phyloP scores from a whole-genome alignment of 1,140 invertebrate species.

The Drosophila teissieri region DNA sequence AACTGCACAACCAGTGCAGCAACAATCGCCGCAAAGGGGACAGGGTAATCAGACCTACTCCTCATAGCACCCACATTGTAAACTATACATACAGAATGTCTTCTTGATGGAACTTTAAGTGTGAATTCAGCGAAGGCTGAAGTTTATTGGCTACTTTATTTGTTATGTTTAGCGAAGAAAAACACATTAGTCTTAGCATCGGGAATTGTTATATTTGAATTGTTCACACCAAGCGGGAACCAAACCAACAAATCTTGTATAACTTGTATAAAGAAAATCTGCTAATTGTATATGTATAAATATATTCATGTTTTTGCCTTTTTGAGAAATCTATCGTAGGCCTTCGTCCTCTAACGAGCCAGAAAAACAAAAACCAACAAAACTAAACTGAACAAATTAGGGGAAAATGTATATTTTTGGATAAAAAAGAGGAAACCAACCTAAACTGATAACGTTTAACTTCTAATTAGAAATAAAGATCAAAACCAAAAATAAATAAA shows the following conservation, averaged over 20 bases:
- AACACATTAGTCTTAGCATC: conserved; percentile 45
- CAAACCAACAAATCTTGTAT: conserved; percentile 43
- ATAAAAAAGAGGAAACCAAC: conserved; percentile 21
- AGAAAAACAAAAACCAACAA: conserved; percentile 33
- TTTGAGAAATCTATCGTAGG: conserved; percentile 75
- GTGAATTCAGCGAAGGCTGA: conserved; percentile 4
- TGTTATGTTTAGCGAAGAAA: conserved; percentile 69
- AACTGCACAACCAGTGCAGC: conserved; percentile 46
- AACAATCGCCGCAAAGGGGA: conserved; percentile 53
- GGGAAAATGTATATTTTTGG: conserved; percentile 67
- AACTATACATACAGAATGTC: conserved; percentile 60
- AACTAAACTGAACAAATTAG: conserved; percentile 32
- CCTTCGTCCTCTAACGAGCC: conserved; percentile 67
- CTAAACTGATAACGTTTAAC: conserved; percentile 29
- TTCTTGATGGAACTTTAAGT: conserved; percentile 76
- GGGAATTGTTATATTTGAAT: conserved; percentile 36
- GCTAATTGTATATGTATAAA: conserved; percentile 50
- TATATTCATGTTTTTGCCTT: conserved; percentile 67
- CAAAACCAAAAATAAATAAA: conserved; percentile 11
- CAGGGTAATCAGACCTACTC: conserved; percentile 45
- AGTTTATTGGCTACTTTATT: conserved; percentile 26
- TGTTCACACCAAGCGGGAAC: conserved; percentile 9
- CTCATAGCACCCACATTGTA: conserved; percentile 67
- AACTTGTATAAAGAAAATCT: conserved; percentile 62
- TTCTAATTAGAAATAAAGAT: conserved; percentile 42